These are phyloP conservation scores for Pristis pectinata DNA, from an alignment of 2,797 vertebrate species.

Conservation along the genomic window DNA sequence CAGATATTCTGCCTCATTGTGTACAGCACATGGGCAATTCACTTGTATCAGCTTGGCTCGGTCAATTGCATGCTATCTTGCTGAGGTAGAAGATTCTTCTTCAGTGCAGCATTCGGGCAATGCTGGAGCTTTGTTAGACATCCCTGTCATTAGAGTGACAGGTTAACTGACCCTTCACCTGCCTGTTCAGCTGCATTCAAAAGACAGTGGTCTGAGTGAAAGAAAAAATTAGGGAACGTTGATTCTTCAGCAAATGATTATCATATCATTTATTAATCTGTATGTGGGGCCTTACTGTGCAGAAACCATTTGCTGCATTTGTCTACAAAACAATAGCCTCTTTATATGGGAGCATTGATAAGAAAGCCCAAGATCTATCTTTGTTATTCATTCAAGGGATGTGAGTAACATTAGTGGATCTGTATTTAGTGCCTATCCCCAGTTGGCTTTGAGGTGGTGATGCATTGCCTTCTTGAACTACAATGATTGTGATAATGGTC, in stretches of 20 bases:
- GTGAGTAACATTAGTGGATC: too few relatives aligned
- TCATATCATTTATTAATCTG: background rate
- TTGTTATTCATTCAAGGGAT: too few relatives aligned
- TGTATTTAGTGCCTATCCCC: too few relatives aligned
- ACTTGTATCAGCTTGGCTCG: slow-evolving; percentile 9
- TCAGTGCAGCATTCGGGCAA: background rate
- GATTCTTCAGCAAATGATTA: background rate
- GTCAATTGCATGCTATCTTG: background rate
- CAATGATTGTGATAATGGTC: too few relatives aligned
- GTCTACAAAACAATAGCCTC: background rate
- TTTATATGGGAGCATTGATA: background rate
- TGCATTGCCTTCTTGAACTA: too few relatives aligned
- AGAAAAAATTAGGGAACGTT: background rate
- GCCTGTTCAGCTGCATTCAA: background rate
- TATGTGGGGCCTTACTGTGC: background rate
- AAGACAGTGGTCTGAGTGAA: background rate
- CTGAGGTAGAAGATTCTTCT: background rate
- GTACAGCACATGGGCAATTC: background rate
- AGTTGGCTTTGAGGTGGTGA: too few relatives aligned
- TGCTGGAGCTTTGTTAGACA: background rate
- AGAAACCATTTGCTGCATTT: background rate
- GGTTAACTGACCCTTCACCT: background rate
- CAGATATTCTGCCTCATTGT: background rate
- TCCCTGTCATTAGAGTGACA: background rate
- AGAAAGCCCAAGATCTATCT: background rate